A percentile compares a stretch with the other conserved stretches of the same genome.
These are phyloP conservation scores for Phoenicopterus ruber DNA, from an alignment of 2,113 vertebrate genomes.

Conservation along the genomic window DNA sequence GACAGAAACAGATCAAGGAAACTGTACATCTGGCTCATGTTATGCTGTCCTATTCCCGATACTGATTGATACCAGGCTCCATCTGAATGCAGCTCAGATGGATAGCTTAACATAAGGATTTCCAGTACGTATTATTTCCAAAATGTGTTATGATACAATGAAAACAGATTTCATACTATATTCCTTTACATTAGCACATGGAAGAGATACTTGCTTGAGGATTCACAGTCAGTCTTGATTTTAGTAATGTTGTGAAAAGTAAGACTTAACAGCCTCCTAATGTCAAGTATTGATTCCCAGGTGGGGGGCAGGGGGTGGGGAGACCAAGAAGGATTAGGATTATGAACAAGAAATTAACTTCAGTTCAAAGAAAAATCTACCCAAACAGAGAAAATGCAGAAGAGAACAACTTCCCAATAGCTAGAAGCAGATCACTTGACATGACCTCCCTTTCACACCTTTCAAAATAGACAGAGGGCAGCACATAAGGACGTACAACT, in stretches of 20 bases:
- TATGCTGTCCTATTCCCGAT: not conserved
- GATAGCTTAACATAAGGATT: not conserved
- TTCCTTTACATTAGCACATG: not conserved
- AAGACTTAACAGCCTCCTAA: not conserved
- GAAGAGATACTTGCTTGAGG: not conserved
- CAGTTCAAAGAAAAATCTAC: not conserved
- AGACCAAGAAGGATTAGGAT: not conserved
- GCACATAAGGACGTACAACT: not conserved
- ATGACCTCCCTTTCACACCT: not conserved
- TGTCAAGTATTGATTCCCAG: not conserved
- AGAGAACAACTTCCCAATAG: not conserved
- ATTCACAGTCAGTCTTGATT: not conserved
- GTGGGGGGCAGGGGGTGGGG: fast-evolving
- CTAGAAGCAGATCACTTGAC: not conserved
- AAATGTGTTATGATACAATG: not conserved
- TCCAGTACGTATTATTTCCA: not conserved
- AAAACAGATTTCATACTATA: not conserved
- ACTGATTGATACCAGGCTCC: not conserved
- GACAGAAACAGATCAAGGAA: not conserved
- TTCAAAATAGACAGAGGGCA: not conserved
- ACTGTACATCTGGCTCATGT: not conserved
- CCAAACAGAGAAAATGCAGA: not conserved
- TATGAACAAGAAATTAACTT: not conserved
- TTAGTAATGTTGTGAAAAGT: not conserved
- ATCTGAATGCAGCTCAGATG: not conserved